Conservation (phyloP, 2,113 vertebrate genomes). For the Tychaedon coryphoeus region DNA sequence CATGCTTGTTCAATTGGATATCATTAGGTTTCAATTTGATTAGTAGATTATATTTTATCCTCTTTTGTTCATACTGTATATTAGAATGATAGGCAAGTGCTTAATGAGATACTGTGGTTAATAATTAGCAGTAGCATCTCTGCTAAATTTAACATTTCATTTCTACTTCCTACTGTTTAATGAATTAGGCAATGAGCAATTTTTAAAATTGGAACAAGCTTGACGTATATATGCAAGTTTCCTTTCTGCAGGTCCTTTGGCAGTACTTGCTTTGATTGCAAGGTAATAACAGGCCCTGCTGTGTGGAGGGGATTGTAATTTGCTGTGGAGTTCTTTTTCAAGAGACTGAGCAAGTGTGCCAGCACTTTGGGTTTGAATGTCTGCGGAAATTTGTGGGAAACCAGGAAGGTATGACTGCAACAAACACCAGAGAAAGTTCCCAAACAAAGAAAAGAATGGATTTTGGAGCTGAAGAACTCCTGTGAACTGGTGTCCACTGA, state of each 20-base stretch:
- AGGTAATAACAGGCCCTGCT: background rate
- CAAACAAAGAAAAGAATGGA: background rate
- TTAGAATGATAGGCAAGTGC: slow-evolving; percentile 20
- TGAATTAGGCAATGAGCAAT: slow-evolving; percentile 3
- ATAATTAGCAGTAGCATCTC: slow-evolving; percentile 42
- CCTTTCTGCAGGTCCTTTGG: slow-evolving; percentile 6
- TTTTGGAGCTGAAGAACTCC: background rate
- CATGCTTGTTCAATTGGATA: background rate
- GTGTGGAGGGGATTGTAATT: background rate
- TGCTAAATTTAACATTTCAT: slow-evolving; percentile 48
- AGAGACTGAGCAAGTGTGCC: background rate
- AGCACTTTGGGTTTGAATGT: background rate
- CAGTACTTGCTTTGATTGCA: slow-evolving; percentile 18
- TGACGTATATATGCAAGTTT: background rate
- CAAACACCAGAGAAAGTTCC: background rate
- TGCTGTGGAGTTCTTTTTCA: background rate
- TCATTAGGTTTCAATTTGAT: background rate
- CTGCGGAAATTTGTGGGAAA: background rate
- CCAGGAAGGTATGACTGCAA: background rate
- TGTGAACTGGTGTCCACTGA: background rate
- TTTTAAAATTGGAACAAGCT: slow-evolving; percentile 3
- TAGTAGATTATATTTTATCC: slow-evolving; percentile 7
- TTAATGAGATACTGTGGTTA: slow-evolving; percentile 36
- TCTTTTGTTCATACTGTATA: background rate
- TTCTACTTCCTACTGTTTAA: slow-evolving; percentile 44